Evolutionary conservation across 2,888 invertebrate genomes (phyloP).

Genomic region (Macaria liturata): DNA sequence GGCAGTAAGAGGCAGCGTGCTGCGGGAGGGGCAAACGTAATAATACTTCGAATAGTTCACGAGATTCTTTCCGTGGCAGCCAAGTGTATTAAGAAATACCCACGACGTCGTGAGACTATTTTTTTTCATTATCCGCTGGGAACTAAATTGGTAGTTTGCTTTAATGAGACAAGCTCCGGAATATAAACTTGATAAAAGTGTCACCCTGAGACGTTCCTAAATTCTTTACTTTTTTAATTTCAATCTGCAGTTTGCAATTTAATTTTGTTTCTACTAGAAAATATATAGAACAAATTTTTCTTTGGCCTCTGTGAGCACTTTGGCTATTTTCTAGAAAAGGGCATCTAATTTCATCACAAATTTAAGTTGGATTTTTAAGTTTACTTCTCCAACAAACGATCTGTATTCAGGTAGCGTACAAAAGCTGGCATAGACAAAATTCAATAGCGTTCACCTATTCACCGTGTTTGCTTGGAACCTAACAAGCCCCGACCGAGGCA

Average conservation of each 20-base stretch:
- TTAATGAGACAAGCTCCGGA: conserved; percentile 22
- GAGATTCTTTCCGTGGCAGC: conserved; percentile 51
- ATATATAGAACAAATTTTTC: background rate
- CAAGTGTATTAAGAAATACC: conserved; percentile 56
- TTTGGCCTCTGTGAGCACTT: no score
- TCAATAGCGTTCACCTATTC: conserved; percentile 30
- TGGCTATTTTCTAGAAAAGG: no score
- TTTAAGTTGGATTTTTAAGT: background rate
- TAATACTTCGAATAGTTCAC: conserved; percentile 44
- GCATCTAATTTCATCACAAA: no score
- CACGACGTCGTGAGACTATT: conserved; percentile 45
- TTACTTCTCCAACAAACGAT: conserved; percentile 14
- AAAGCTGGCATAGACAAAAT: conserved; percentile 26
- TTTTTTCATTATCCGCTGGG: conserved; percentile 44
- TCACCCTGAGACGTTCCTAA: background rate
- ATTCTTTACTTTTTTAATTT: background rate
- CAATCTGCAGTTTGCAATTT: background rate
- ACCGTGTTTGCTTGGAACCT: conserved; percentile 26
- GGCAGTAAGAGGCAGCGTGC: conserved; percentile 39
- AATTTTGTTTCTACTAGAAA: background rate
- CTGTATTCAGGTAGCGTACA: conserved; percentile 27
- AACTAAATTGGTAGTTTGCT: conserved; percentile 25
- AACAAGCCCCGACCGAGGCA: conserved; percentile 30
- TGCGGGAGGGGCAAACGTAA: conserved; percentile 43
- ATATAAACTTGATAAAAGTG: conserved; percentile 18